Percentiles rank a stretch among this genome's conserved stretches.
phyloP scores from a whole-genome alignment of 1,140 invertebrate genomes.

The Diorhabda elongata region DNA sequence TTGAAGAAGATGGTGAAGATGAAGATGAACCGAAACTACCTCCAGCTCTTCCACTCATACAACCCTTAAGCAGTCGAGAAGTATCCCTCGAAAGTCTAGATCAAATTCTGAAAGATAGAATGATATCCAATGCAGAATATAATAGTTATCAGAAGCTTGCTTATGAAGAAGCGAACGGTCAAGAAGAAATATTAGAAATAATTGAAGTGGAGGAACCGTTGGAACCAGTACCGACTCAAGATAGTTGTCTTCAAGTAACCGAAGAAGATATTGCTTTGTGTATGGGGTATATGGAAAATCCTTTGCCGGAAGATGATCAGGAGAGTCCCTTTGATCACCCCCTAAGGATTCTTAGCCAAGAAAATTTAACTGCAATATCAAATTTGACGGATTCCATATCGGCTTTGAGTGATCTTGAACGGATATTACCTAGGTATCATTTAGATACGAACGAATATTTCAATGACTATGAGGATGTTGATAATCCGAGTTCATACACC shows the following conservation, averaged over 20 bases:
- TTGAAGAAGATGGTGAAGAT: constrained; percentile 60
- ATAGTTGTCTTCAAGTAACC: constrained; percentile 81
- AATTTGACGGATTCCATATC: constrained; percentile 80
- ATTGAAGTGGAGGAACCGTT: constrained; percentile 75
- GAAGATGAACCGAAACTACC: constrained; percentile 69
- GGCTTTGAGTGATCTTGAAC: constrained; percentile 68
- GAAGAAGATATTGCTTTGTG: constrained; percentile 87
- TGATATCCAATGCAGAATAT: constrained; percentile 56
- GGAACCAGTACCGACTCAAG: constrained; percentile 77
- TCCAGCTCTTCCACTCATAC: constrained; percentile 68
- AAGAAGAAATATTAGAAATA: constrained; percentile 74
- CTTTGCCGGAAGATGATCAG: constrained; percentile 64
- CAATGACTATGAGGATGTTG: constrained; percentile 46
- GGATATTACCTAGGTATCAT: constrained; percentile 47
- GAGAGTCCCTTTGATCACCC: constrained; percentile 70
- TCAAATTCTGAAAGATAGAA: constrained; percentile 59
- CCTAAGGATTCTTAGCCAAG: constrained; percentile 79
- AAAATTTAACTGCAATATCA: constrained; percentile 84
- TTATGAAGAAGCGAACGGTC: constrained; percentile 46
- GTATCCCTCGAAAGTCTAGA: constrained; percentile 75
- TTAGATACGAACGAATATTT: constrained; percentile 41
- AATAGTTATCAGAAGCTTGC: constrained; percentile 36
- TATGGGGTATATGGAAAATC: constrained; percentile 71
- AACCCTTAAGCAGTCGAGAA: constrained; percentile 70
- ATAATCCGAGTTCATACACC: constrained; percentile 38